Percentiles rank a stretch among this genome's conserved stretches.
These are phyloP conservation scores for Ormyrus thymus DNA, from an alignment of 2,888 invertebrate genomes.

Conservation along the genomic window DNA sequence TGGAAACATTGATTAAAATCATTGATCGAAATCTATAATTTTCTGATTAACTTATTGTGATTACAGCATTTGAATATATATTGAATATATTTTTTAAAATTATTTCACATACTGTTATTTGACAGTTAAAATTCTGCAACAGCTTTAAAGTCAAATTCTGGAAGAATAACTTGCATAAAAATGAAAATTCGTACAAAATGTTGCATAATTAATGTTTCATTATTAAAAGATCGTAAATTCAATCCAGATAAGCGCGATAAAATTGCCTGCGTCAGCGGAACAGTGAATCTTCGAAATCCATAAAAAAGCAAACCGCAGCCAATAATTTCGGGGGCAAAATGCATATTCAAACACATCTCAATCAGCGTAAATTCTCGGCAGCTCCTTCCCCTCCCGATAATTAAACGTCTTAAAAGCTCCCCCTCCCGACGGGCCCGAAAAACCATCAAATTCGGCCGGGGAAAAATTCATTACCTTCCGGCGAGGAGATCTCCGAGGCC, in stretches of 20 bases:
- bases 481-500: no score
- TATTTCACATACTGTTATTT: no score
- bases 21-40: no score
- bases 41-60: no score
- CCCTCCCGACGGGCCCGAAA: neutral
- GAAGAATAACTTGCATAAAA: no score
- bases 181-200: neutral
- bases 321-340: conserved; percentile 15
- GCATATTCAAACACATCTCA: conserved; percentile 31
- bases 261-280: neutral
- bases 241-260: conserved; percentile 13
- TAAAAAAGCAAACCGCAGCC: conserved; percentile 13
- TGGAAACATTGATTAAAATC: no score
- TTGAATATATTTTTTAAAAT: no score
- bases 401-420: conserved; percentile 2
- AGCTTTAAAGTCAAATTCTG: no score
- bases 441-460: conserved; percentile 25
- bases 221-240: conserved; percentile 23
- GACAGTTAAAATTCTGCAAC: no score
- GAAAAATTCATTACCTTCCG: conserved; percentile 41
- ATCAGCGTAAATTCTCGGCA: conserved; percentile 44
- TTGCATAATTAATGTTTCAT: neutral
- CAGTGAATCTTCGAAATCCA: no score
- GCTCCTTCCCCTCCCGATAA: conserved; percentile 20
- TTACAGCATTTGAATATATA: no score